phyloP scores from a whole-genome alignment of 2,888 invertebrate genomes.

The Callyntrura sp. region DNA sequence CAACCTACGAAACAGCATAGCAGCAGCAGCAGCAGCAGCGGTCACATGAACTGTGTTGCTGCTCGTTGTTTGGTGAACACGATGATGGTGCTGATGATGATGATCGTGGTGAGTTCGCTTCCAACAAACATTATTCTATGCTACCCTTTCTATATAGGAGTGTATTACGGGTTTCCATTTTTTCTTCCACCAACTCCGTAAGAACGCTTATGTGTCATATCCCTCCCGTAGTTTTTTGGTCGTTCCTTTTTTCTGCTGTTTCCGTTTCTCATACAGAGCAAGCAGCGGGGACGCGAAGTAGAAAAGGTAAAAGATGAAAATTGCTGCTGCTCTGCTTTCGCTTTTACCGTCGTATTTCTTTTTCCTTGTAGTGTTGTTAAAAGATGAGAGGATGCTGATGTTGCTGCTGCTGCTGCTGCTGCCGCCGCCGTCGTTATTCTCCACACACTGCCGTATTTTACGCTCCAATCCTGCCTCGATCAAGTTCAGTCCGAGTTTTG shows the following conservation, averaged over 20 bases:
- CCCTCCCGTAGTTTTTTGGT: constrained; percentile 13
- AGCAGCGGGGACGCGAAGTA: not conserved
- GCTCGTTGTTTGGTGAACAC: not conserved
- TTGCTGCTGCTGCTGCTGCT: constrained; percentile 8
- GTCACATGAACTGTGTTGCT: constrained; percentile 32
- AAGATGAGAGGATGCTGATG: constrained; percentile 14
- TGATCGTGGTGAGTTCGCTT: constrained; percentile 13
- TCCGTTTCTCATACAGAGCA: constrained; percentile 21
- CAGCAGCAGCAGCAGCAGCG: not conserved
- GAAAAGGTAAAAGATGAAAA: constrained; percentile 38
- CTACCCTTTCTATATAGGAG: not conserved
- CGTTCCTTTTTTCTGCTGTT: constrained; percentile 34
- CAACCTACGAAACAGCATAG: not conserved
- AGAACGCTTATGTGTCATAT: not conserved
- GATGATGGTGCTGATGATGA: constrained; percentile 35
- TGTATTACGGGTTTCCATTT: not conserved
- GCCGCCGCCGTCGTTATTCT: not conserved
- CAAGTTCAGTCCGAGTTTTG: constrained; percentile 67
- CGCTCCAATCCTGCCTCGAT: constrained; percentile 61
- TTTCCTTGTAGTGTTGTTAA: not conserved
- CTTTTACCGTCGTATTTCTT: not conserved
- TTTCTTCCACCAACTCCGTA: not conserved
- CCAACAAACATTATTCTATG: constrained; percentile 3
- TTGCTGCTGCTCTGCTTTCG: constrained; percentile 37
- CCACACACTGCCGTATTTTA: constrained; percentile 57